Percentiles rank a stretch among this genome's conserved stretches.
phyloP scores from a whole-genome alignment of 2,797 vertebrate genomes.

The Spea hammondii region DNA sequence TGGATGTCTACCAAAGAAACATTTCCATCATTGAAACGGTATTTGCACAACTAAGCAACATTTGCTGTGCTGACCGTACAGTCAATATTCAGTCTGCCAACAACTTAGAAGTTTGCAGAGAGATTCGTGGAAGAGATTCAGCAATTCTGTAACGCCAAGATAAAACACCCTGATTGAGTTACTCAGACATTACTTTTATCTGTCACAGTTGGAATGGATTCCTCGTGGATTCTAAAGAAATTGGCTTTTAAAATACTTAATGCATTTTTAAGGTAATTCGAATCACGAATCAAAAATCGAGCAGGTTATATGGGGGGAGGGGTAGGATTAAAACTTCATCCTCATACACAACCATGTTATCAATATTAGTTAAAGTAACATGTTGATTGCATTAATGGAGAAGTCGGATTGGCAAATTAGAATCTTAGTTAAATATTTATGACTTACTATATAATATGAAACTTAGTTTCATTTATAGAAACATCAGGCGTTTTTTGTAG shows the following conservation, averaged over 20 bases:
- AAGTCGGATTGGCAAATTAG: no score
- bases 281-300: no score
- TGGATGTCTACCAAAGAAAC: slow-evolving; percentile 29
- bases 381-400: no score
- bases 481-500: no score
- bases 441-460: no score
- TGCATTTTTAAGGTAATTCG: no score
- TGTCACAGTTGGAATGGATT: background rate
- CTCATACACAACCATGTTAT: no score
- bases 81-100: slow-evolving; percentile 27
- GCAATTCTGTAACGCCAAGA: slow-evolving; percentile 16
- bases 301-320: no score
- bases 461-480: no score
- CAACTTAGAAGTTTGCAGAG: slow-evolving; percentile 29
- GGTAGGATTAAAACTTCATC: no score
- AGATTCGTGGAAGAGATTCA: slow-evolving; percentile 34
- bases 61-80: slow-evolving; percentile 11
- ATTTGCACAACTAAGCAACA: slow-evolving; percentile 12
- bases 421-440: no score
- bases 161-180: slow-evolving; percentile 22
- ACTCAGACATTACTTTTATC: slow-evolving; percentile 37
- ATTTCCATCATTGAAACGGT: slow-evolving; percentile 22
- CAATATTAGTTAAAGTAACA: no score
- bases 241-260: slow-evolving; percentile 13
- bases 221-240: background rate